Conservation (phyloP, 2,797 vertebrate genomes). For the Clamator glandarius region DNA sequence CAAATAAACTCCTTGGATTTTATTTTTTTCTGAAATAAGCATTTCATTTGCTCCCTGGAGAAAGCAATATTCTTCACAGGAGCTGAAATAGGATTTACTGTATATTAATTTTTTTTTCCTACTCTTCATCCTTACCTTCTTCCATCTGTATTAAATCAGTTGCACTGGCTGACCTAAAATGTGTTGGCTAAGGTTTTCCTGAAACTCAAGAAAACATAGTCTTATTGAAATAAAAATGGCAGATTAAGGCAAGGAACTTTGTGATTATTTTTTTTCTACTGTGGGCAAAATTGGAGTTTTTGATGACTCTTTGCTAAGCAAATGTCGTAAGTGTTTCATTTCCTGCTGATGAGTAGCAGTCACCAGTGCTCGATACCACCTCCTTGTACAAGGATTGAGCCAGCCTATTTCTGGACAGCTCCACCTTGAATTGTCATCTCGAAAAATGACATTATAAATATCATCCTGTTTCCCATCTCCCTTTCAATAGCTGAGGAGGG, state of each 20-base stretch:
- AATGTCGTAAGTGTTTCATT: neutral
- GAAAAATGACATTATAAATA: neutral
- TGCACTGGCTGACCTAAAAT: neutral
- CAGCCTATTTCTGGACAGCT: neutral
- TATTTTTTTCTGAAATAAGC: neutral
- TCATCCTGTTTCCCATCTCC: neutral
- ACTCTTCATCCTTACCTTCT: neutral
- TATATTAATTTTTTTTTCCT: neutral
- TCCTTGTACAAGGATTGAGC: neutral
- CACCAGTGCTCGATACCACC: neutral
- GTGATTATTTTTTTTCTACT: neutral
- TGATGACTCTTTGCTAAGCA: neutral
- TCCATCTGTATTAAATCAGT: conserved; percentile 15
- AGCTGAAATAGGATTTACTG: conserved; percentile 24
- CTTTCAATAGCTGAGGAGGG: neutral
- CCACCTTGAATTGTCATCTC: neutral
- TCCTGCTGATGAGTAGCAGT: neutral
- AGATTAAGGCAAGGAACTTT: neutral
- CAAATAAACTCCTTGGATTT: neutral
- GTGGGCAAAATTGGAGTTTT: neutral
- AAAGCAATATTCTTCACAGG: neutral
- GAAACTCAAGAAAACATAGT: neutral
- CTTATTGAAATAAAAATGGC: neutral
- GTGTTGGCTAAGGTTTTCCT: neutral
- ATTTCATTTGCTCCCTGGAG: neutral